phyloP scores from a whole-genome alignment of 2,888 invertebrate species.

The Lysandra coridon region DNA sequence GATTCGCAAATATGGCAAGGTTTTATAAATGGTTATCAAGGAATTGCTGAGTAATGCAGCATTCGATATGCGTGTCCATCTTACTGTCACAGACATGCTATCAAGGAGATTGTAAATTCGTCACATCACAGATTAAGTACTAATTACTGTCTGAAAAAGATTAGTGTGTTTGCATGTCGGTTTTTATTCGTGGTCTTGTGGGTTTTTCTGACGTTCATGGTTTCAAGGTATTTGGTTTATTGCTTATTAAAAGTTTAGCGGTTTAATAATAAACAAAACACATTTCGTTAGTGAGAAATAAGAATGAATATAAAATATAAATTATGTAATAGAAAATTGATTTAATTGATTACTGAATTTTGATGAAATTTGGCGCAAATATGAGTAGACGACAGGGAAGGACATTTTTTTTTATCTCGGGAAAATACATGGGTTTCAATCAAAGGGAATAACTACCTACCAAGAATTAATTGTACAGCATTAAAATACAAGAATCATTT shows the following conservation, averaged over 20 bases:
- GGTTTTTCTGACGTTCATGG: not conserved
- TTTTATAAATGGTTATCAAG: constrained; percentile 11
- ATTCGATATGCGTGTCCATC: not conserved
- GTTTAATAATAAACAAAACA: not conserved
- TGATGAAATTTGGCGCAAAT: no score
- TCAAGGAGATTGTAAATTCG: constrained; percentile 3
- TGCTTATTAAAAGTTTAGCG: not conserved
- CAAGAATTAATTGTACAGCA: not conserved
- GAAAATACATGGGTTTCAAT: not conserved
- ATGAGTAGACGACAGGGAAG: no score
- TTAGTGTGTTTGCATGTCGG: not conserved
- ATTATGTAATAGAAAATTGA: no score
- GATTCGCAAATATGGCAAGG: not conserved
- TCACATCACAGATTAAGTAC: constrained; percentile 22
- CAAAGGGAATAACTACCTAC: not conserved
- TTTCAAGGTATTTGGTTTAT: not conserved
- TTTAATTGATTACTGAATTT: no score
- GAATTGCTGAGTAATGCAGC: constrained; percentile 7
- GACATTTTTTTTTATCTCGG: no score
- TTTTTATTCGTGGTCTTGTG: constrained; percentile 4
- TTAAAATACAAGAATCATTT: not conserved
- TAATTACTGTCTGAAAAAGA: constrained; percentile 1
- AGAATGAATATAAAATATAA: no score
- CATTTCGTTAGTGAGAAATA: not conserved
- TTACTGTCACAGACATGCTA: not conserved